A percentile compares a stretch with the other conserved stretches of the same genome.
These are phyloP conservation scores for Phaonia tiefii DNA, from an alignment of 2,888 invertebrate genomes.

Conservation along the genomic window DNA sequence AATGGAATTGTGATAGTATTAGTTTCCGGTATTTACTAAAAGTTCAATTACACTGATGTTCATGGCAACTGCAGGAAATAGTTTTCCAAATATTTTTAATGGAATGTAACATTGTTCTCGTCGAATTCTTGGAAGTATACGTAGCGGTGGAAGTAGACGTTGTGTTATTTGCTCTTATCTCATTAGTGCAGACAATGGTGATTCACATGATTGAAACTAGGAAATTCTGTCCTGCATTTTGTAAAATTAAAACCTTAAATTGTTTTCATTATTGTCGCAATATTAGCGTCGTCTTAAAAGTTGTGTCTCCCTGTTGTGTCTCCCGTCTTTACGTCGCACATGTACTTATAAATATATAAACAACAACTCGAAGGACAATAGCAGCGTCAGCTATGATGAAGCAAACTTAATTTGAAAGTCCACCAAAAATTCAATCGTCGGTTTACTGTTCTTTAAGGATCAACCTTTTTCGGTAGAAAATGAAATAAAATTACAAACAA, in stretches of 20 bases:
- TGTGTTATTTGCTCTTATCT: not conserved
- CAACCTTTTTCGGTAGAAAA: slow-evolving; percentile 28
- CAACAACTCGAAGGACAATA: not conserved
- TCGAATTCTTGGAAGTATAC: not conserved
- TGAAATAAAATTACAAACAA: slow-evolving; percentile 34
- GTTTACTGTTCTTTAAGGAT: slow-evolving; percentile 31
- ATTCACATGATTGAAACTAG: not conserved
- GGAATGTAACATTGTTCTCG: not conserved
- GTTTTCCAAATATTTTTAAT: slow-evolving; percentile 7
- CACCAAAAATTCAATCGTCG: slow-evolving; percentile 18
- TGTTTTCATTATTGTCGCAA: slow-evolving; percentile 17
- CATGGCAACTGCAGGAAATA: not conserved
- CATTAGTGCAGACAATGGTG: not conserved
- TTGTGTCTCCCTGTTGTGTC: not conserved
- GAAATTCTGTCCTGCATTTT: not conserved
- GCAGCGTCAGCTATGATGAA: not conserved
- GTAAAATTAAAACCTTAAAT: slow-evolving; percentile 30
- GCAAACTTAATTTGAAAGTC: slow-evolving; percentile 12
- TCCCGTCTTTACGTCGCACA: not conserved
- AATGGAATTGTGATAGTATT: no score
- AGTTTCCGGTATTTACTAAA: not conserved
- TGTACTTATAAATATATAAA: slow-evolving; percentile 20
- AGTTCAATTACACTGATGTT: slow-evolving; percentile 5
- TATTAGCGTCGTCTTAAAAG: not conserved
- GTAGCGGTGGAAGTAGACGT: not conserved